Evolutionary conservation across 2,888 invertebrate genomes (phyloP).

Genomic region (Brenthis daphne): DNA sequence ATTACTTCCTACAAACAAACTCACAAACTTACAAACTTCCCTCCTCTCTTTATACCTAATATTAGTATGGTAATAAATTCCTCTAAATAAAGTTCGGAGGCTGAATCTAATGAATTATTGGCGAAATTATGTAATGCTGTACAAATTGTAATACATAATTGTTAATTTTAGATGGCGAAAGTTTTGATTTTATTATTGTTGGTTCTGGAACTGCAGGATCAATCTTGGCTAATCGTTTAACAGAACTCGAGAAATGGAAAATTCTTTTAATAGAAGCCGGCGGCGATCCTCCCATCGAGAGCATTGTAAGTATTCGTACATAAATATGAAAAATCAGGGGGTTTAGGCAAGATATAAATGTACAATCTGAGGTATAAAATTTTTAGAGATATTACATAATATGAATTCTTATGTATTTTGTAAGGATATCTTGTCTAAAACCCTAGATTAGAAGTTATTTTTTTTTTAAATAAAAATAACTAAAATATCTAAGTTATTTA

Average conservation of each 20-base stretch:
- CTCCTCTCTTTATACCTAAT: too few relatives aligned
- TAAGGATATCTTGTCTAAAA: too few relatives aligned
- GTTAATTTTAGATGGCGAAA: constrained; percentile 55
- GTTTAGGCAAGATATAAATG: too few relatives aligned
- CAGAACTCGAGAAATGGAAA: constrained; percentile 63
- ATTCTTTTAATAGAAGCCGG: constrained; percentile 72
- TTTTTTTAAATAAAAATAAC: too few relatives aligned
- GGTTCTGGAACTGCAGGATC: constrained; percentile 72
- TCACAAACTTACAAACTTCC: too few relatives aligned
- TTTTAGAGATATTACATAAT: too few relatives aligned
- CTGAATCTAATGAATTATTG: neutral
- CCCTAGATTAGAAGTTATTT: too few relatives aligned
- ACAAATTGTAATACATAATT: neutral
- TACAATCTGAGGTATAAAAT: too few relatives aligned
- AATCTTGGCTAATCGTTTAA: constrained; percentile 63
- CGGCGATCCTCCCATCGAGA: constrained; percentile 65
- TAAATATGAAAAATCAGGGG: neutral
- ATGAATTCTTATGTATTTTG: too few relatives aligned
- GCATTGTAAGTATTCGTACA: constrained; percentile 56
- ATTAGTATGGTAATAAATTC: too few relatives aligned
- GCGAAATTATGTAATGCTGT: neutral
- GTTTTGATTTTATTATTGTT: constrained; percentile 70
- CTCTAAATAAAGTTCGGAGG: neutral
- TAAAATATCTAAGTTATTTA: too few relatives aligned
- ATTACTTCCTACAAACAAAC: too few relatives aligned